phyloP scores from a whole-genome alignment of 92 coral and sea anemone species.

The Epizoanthus illoricatus region DNA sequence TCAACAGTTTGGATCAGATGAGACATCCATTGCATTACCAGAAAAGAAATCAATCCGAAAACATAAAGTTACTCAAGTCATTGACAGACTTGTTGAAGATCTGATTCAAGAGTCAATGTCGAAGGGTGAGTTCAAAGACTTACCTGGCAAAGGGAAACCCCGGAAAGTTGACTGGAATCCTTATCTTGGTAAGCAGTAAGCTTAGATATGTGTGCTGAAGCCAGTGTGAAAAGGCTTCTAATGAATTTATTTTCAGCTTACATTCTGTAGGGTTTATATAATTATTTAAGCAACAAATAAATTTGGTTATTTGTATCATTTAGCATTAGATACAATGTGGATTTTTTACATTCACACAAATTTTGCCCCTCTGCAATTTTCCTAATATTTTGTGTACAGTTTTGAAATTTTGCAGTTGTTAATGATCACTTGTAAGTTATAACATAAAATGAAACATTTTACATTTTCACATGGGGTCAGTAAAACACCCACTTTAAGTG shows the following conservation, averaged over 20 bases:
- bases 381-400: not conserved
- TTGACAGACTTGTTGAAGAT: constrained; percentile 83
- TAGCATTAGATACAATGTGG: too few relatives aligned
- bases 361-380: too few relatives aligned
- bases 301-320: too few relatives aligned
- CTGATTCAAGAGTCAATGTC: constrained; percentile 89
- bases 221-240: not conserved
- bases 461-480: too few relatives aligned
- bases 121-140: constrained; percentile 78
- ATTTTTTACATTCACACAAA: too few relatives aligned
- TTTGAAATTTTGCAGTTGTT: not conserved
- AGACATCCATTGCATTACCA: constrained; percentile 83
- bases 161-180: constrained; percentile 62
- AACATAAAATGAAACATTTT: too few relatives aligned
- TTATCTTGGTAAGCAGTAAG: constrained; percentile 64
- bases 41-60: constrained; percentile 74
- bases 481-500: too few relatives aligned
- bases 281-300: too few relatives aligned
- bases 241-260: not conserved
- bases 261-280: too few relatives aligned
- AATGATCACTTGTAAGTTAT: not conserved
- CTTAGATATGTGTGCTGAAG: not conserved
- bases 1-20: constrained; percentile 70
- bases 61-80: constrained; percentile 73
- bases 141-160: constrained; percentile 85